Evolutionary conservation across 2,888 invertebrate species (phyloP).

Genomic region (Allygus modestus): DNA sequence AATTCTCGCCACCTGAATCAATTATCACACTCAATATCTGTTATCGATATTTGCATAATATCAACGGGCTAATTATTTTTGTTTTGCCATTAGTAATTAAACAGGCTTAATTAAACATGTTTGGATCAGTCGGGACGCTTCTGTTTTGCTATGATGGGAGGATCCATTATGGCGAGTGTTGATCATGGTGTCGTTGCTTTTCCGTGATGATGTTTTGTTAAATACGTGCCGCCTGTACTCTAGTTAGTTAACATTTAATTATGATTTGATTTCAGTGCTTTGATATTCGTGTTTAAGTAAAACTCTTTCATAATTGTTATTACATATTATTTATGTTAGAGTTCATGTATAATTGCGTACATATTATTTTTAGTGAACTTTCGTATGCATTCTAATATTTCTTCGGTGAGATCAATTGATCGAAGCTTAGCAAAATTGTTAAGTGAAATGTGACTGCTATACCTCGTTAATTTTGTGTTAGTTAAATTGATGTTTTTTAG

Average conservation of each 20-base stretch:
- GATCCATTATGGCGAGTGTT: not conserved
- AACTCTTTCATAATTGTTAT: too few relatives aligned
- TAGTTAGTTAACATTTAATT: not conserved
- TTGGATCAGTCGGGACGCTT: not conserved
- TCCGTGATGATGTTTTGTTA: slow-evolving; percentile 16
- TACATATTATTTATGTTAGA: too few relatives aligned
- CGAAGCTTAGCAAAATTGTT: too few relatives aligned
- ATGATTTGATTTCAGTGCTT: too few relatives aligned
- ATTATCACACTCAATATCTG: slow-evolving; percentile 30
- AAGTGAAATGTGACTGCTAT: too few relatives aligned
- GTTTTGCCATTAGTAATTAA: slow-evolving; percentile 32
- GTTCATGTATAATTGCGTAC: too few relatives aligned
- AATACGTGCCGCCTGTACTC: not conserved
- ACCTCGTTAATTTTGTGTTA: too few relatives aligned
- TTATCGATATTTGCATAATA: slow-evolving; percentile 41
- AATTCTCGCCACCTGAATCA: slow-evolving; percentile 38
- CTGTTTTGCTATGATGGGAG: slow-evolving; percentile 3
- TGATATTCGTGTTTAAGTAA: too few relatives aligned
- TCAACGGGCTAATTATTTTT: slow-evolving; percentile 19
- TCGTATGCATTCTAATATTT: too few relatives aligned
- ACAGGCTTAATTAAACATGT: slow-evolving; percentile 41
- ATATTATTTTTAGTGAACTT: too few relatives aligned
- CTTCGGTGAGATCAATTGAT: too few relatives aligned
- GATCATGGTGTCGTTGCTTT: slow-evolving; percentile 17
- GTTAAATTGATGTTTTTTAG: too few relatives aligned